These are phyloP conservation scores for Chaetura pelagica DNA, from an alignment of 2,113 vertebrate species.

Conservation along the genomic window DNA sequence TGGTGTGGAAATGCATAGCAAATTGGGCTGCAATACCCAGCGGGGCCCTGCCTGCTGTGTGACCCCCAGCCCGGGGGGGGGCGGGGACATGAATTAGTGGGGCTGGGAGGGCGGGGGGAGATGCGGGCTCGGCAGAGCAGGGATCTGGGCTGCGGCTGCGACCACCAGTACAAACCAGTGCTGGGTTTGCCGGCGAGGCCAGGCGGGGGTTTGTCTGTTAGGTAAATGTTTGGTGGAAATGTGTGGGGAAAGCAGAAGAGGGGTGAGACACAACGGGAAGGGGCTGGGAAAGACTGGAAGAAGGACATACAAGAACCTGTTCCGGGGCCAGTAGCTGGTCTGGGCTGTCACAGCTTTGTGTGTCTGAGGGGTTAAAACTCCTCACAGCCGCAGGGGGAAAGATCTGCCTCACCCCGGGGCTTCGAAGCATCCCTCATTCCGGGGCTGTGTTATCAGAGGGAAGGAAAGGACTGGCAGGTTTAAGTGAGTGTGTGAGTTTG, in stretches of 20 bases:
- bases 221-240: not conserved
- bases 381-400: accelerated
- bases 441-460: not conserved
- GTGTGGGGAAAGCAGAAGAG: accelerated
- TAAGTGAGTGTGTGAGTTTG: accelerated
- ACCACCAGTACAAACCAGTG: not conserved
- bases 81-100: slow-evolving; percentile 28
- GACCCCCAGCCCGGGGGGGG: slow-evolving; percentile 5
- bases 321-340: not conserved
- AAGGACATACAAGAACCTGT: accelerated
- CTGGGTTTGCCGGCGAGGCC: accelerated
- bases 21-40: slow-evolving; percentile 64
- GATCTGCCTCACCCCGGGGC: not conserved
- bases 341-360: not conserved
- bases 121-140: not conserved
- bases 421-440: accelerated
- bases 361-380: not conserved
- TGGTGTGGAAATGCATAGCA: slow-evolving; percentile 73
- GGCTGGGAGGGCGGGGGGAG: not conserved
- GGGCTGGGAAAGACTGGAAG: not conserved
- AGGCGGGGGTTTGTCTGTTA: not conserved
- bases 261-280: accelerated
- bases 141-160: accelerated
- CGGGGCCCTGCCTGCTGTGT: slow-evolving; percentile 6
- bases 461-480: not conserved